A percentile compares a stretch with the other conserved stretches of the same genome.
Evolutionary conservation across 2,797 vertebrate genomes (phyloP).

Genomic region (Okamejei kenojei): DNA sequence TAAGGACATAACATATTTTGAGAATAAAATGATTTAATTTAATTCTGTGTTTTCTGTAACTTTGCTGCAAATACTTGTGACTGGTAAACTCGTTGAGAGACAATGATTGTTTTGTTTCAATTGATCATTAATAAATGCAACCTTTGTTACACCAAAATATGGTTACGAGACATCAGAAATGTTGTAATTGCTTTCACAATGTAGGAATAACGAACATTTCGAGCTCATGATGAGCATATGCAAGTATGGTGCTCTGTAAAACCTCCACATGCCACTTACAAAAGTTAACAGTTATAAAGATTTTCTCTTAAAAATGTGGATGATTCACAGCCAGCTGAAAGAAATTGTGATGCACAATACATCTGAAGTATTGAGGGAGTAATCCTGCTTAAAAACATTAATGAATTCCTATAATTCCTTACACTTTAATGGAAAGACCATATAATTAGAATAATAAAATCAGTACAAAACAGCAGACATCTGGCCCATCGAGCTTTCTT

Average conservation of each 20-base stretch:
- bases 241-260: conserved; percentile 1
- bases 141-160: background rate
- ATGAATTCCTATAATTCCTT: background rate
- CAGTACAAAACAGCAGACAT: too few relatives aligned
- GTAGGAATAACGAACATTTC: background rate
- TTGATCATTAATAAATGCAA: background rate
- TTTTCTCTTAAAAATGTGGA: background rate
- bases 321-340: background rate
- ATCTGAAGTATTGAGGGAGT: background rate
- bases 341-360: background rate
- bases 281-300: background rate
- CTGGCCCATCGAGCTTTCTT: too few relatives aligned
- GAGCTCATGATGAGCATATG: background rate
- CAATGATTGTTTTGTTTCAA: background rate
- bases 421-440: background rate
- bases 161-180: background rate
- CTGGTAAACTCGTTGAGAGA: background rate
- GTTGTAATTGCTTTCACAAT: background rate
- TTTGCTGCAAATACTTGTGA: background rate
- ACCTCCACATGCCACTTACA: background rate
- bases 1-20: background rate
- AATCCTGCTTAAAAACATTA: background rate
- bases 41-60: background rate
- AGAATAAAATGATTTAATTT: background rate
- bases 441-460: background rate